Conservation (phyloP, 35 echinoderm and acorn worm genomes). For the Holothuria glaberrima region DNA sequence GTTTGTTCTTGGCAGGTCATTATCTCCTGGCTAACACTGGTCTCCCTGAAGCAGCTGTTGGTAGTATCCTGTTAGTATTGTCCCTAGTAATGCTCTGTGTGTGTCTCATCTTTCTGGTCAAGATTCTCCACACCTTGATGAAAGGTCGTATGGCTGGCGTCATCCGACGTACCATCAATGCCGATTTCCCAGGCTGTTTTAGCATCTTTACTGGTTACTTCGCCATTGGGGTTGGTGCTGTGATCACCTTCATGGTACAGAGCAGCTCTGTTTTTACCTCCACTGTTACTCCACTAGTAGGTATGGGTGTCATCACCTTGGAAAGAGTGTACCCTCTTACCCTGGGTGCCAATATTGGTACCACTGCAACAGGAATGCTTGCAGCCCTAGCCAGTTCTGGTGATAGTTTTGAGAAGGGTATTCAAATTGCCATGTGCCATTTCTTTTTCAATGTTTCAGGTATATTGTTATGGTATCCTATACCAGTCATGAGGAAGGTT, state of each 20-base stretch:
- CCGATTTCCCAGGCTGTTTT: slow-evolving; percentile 85
- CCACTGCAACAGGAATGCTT: slow-evolving; percentile 79
- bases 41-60: slow-evolving; percentile 71
- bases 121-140: slow-evolving; percentile 88
- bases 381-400: slow-evolving; percentile 79
- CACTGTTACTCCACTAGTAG: slow-evolving; percentile 88
- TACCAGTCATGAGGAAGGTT: slow-evolving; percentile 67
- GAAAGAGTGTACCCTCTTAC: slow-evolving; percentile 88
- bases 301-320: slow-evolving; percentile 89
- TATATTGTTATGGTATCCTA: slow-evolving; percentile 83
- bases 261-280: slow-evolving; percentile 98
- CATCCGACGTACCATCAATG: slow-evolving; percentile 85
- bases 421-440: slow-evolving; percentile 88
- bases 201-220: slow-evolving; percentile 84
- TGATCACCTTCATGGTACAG: slow-evolving; percentile 88
- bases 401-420: slow-evolving; percentile 53
- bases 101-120: slow-evolving; percentile 88
- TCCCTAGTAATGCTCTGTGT: slow-evolving; percentile 76
- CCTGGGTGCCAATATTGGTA: slow-evolving; percentile 85
- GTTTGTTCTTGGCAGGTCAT: slow-evolving; percentile 58
- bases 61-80: slow-evolving; percentile 70
- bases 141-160: slow-evolving; percentile 83
- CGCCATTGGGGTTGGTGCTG: slow-evolving; percentile 85
- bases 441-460: slow-evolving; percentile 84
- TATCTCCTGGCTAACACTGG: slow-evolving; percentile 78